Conservation (phyloP, 2,113 vertebrate genomes). For the Triplophysa rosa region DNA sequence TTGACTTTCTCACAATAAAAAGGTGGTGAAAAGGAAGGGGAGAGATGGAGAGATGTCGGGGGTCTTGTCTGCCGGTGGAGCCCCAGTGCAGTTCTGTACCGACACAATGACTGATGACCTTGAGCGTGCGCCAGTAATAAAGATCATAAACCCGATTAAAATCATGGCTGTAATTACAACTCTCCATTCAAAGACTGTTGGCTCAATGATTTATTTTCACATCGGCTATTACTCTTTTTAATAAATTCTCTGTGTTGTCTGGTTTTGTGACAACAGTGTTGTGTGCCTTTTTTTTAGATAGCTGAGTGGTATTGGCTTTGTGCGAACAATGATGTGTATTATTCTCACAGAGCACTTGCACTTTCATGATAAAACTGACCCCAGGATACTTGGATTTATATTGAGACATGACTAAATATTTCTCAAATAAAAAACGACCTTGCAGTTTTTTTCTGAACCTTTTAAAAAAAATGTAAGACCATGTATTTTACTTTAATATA, state of each 20-base stretch:
- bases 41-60: not conserved
- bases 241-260: not conserved
- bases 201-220: slow-evolving; percentile 32
- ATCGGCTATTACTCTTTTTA: not conserved
- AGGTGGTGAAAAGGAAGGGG: not conserved
- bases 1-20: slow-evolving; percentile 1
- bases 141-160: slow-evolving; percentile 13
- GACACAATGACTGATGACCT: slow-evolving; percentile 35
- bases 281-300: not conserved
- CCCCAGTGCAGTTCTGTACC: not conserved
- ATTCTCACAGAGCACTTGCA: not conserved
- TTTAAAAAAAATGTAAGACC: no score
- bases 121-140: slow-evolving; percentile 19
- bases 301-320: not conserved
- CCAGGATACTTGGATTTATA: not conserved
- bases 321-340: not conserved
- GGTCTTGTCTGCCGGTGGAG: slow-evolving; percentile 13
- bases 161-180: slow-evolving; percentile 23
- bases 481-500: no score
- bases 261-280: not conserved
- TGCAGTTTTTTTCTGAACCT: no score
- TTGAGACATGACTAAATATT: no score
- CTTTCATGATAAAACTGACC: not conserved
- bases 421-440: no score
- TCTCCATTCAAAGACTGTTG: slow-evolving; percentile 9